phyloP scores from a whole-genome alignment of 2,113 vertebrate species.

The Cheilinus undulatus region DNA sequence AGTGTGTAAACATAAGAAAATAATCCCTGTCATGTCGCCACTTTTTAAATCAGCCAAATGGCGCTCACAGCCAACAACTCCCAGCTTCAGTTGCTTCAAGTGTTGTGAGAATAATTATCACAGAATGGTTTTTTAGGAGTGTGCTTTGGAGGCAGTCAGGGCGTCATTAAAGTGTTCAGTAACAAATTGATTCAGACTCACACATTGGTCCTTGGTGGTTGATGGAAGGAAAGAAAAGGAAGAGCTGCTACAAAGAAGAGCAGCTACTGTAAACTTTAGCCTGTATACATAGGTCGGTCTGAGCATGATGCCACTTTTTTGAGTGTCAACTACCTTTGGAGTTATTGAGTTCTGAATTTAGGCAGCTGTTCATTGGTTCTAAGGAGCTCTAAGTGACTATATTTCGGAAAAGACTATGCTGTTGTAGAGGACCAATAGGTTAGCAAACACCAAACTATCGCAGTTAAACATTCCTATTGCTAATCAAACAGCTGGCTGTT shows the following conservation, averaged over 20 bases:
- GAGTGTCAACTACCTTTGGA: no score
- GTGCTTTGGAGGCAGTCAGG: slow-evolving; percentile 3
- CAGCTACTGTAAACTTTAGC: no score
- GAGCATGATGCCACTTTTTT: no score
- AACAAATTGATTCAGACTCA: slow-evolving; percentile 59
- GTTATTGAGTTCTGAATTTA: no score
- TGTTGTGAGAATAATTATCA: slow-evolving; percentile 58
- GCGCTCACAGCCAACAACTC: slow-evolving; percentile 47
- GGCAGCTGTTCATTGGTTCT: no score
- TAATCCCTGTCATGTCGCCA: slow-evolving; percentile 46
- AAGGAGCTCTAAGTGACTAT: no score
- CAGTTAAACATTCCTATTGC: no score
- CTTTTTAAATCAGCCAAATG: slow-evolving; percentile 59
- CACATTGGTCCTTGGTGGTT: slow-evolving; percentile 1
- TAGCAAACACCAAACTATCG: no score
- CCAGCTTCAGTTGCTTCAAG: slow-evolving; percentile 34
- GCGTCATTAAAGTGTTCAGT: slow-evolving; percentile 61
- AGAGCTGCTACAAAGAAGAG: slow-evolving; percentile 5
- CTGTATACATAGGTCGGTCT: no score
- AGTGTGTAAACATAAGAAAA: slow-evolving; percentile 49
- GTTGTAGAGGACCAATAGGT: no score
- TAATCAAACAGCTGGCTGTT: no score
- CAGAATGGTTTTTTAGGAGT: slow-evolving; percentile 32
- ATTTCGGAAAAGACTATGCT: no score
- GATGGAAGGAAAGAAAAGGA: neutral